phyloP scores from a whole-genome alignment of 2,113 vertebrate species.

The Lanius collurio region DNA sequence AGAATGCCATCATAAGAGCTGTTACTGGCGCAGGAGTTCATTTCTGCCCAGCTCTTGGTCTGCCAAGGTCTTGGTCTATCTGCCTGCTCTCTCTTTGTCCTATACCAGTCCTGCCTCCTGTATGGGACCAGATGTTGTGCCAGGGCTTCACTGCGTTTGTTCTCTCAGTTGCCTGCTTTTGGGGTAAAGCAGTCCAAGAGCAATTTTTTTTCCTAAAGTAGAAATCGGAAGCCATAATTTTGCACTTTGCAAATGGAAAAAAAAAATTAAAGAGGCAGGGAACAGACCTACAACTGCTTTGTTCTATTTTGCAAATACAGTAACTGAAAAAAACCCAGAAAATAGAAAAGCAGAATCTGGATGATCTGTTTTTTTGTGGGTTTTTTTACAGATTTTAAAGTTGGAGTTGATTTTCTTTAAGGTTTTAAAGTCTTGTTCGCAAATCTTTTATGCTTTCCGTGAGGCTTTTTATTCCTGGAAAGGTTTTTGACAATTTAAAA shows the following conservation, averaged over 20 bases:
- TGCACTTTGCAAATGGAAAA: neutral
- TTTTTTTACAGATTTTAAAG: neutral
- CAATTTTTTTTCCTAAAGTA: neutral
- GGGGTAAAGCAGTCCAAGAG: neutral
- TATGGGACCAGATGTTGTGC: neutral
- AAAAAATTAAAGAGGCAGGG: neutral
- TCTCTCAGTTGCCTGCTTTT: neutral
- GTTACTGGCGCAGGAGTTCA: neutral
- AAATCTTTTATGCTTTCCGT: neutral
- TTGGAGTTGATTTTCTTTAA: neutral
- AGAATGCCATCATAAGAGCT: neutral
- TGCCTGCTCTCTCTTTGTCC: neutral
- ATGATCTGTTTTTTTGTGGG: fast-evolving
- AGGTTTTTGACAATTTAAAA: neutral
- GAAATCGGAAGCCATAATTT: neutral
- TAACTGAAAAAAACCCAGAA: neutral
- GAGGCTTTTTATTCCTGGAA: neutral
- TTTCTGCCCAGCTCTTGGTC: neutral
- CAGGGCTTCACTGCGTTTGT: neutral
- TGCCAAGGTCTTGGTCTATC: neutral
- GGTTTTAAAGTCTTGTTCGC: neutral
- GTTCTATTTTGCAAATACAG: neutral
- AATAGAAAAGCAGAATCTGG: neutral
- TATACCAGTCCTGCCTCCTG: neutral
- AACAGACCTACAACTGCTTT: neutral